phyloP scores from a whole-genome alignment of 2,888 invertebrate genomes.

The Macrophya annulata region DNA sequence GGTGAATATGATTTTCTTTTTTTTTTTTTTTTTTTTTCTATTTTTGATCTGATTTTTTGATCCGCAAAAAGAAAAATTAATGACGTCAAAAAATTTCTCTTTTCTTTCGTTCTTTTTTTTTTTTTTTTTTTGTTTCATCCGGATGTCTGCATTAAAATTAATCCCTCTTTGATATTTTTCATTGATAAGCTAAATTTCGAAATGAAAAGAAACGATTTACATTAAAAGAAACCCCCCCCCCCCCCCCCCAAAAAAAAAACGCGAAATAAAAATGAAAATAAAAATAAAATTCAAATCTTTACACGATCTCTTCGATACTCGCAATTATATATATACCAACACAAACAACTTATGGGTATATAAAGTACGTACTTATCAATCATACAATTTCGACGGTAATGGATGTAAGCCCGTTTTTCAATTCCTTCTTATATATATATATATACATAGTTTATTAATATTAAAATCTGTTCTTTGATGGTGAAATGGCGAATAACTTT shows the following conservation, averaged over 20 bases:
- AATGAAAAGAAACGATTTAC: constrained; percentile 3
- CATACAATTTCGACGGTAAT: constrained; percentile 3
- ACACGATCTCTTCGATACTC: background rate
- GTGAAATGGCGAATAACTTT: background rate
- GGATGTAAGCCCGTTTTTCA: background rate
- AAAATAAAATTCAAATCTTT: background rate
- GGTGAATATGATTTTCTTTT: background rate
- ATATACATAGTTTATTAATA: background rate
- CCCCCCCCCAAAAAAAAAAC: no score
- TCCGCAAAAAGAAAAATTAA: background rate
- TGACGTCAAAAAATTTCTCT: background rate
- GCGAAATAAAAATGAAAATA: background rate
- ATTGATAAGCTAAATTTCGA: no score
- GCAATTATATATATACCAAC: background rate
- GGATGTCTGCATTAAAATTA: background rate
- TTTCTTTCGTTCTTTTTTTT: background rate
- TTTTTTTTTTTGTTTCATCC: no score
- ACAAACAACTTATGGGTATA: background rate
- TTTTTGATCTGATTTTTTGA: background rate
- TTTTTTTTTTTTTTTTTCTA: background rate
- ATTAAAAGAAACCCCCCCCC: no score
- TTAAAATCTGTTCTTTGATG: background rate
- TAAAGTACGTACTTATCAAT: background rate
- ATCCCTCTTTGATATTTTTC: background rate
- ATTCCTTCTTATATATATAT: background rate